phyloP scores from a whole-genome alignment of 2,888 invertebrate species.

The Eupithecia exiguata region DNA sequence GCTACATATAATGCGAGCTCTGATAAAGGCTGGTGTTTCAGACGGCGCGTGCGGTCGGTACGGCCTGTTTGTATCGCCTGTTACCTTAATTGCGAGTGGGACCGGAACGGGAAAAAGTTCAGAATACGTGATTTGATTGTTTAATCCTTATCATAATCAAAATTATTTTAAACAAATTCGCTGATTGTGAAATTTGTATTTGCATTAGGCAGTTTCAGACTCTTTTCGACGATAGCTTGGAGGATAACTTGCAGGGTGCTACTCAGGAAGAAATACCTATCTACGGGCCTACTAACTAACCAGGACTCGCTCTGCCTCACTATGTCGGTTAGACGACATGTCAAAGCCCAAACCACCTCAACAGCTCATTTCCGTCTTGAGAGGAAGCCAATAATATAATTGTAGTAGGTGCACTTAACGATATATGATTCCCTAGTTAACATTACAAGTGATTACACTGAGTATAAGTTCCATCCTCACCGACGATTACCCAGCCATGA shows the following conservation, averaged over 20 bases:
- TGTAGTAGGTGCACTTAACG: background rate
- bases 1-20: constrained; percentile 22
- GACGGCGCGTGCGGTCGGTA: background rate
- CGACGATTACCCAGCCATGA: constrained; percentile 25
- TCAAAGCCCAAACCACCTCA: background rate
- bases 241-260: background rate
- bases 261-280: background rate
- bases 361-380: background rate
- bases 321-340: background rate
- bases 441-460: constrained; percentile 20
- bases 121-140: constrained; percentile 9
- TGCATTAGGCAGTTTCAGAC: background rate
- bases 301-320: background rate
- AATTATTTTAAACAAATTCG: background rate
- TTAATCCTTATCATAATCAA: background rate
- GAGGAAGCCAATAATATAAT: background rate
- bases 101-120: constrained; percentile 9
- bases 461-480: constrained; percentile 13
- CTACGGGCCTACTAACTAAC: background rate
- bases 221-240: background rate
- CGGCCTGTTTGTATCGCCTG: constrained; percentile 8
- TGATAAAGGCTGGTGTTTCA: constrained; percentile 9
- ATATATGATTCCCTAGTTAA: constrained; percentile 3
- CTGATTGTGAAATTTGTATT: constrained; percentile 1
- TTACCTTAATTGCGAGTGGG: constrained; percentile 5